Evolutionary conservation across 2,797 vertebrate genomes (phyloP), one percentile per base, ranked within the genome.

Genomic region (Hyperoplus lanceolatus): DNA sequence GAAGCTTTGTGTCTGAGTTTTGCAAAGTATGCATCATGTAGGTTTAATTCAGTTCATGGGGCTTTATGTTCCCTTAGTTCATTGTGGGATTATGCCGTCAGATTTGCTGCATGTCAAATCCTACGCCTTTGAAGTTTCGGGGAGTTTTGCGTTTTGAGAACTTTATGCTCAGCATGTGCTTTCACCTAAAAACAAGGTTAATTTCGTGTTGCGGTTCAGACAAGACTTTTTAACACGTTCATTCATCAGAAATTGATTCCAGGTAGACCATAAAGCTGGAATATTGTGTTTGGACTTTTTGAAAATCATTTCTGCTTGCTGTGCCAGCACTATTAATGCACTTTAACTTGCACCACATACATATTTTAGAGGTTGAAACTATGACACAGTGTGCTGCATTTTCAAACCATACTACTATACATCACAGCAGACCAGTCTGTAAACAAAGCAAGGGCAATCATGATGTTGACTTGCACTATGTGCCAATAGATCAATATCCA

Each of bases 31-130:
- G 70, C 75, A 74, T 77, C 66, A 54, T 77, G 79, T 55, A 46
- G 73, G 68, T 88, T 87, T 89, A 80, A 81, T 86, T 89, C 82
- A 82, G 68, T 84, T 79, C 74, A 64, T 39, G 38, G 58, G 73
- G 66, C 68, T 79, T 89, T 75, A 81, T 78, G 64, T 79, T 79
- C 43, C 55, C 55, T 42, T 45, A 60, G 66, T 81, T 67, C 77
- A 75, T 84, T 80, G 79, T 87, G 59, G 82, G 77, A 90, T 90
- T 89, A 89, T 57, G 65, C 75, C 45, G 80, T 85, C 78, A 77
- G 81, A 90, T 85, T 81, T 88, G 39, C 83, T 80, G 75, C 70
- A 60, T 84, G 82, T 89, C 75, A 85, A 85, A 84, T 83, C 68
- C 66, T 15, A 0, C 12, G 56, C 71, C 83, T 90, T 77, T 85